Evolutionary conservation across 1,140 invertebrate species (phyloP), one percentile per base, ranked within the genome.

Genomic region (Palaemon carinicauda): DNA sequence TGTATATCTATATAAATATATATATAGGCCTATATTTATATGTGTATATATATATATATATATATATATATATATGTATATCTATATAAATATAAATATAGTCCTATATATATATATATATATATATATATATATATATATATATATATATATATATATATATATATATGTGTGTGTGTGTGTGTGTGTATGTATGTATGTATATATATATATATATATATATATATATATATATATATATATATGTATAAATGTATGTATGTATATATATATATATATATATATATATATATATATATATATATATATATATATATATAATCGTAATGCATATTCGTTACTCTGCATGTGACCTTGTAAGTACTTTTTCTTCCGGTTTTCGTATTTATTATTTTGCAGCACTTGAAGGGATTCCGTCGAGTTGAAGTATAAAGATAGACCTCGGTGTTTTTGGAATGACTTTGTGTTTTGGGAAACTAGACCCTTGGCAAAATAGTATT

Each of bases 191-290:
- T 17, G 21, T 29, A n/a, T 65, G 7, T 21, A 65, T 21, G 17
- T 69, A 69, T 27, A 69, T 69, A 69, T 69, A 69, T 27, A 65
- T 27, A 69, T 24, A 69, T 24, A 69, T 24, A 69, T 24, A 69
- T 12, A 69, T 24, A 69, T 69, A 69, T 69, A 69, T 69, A n/a
- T 69, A 69, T 69, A 69, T 69, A 69, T 69, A 69, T 69, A 69
- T 69, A 69, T 69, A 69, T 69, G 9, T 69, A 9, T 69, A 7
- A 5, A 27, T 69, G 1, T 24, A 27, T 27, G 1, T 69, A 27
- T 69, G 9, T 69, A 9, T 24, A 27, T 69, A 24, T 65, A 24
- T 65, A 24, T 65, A 24, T 65, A 24, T 24, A 24, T 65, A 24
- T 65, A 24, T 65, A 24, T 65, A 24, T 24, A 24, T 65, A 24